Percentiles rank a stretch among this genome's conserved stretches.
Evolutionary conservation across 2,888 invertebrate genomes (phyloP).

Genomic region (Ectemnius cavifrons): DNA sequence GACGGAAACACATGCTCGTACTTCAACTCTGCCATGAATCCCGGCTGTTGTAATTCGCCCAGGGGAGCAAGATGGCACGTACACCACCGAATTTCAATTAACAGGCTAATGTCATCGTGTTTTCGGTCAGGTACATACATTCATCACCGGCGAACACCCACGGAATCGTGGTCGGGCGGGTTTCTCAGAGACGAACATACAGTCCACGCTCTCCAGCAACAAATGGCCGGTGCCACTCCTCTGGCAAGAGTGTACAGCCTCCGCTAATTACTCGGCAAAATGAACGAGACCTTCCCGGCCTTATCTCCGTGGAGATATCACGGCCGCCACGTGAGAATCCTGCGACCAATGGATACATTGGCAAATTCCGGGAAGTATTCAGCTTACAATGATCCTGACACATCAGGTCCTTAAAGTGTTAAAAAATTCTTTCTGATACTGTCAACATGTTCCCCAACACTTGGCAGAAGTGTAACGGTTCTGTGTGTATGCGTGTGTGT

Average conservation of each 20-base stretch:
- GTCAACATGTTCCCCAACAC: too few relatives aligned
- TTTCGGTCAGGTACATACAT: slow-evolving; percentile 21
- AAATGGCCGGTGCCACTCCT: slow-evolving; percentile 57
- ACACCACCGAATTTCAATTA: slow-evolving; percentile 29
- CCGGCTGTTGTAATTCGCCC: too few relatives aligned
- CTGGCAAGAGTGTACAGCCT: slow-evolving; percentile 53
- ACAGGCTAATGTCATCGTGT: slow-evolving; percentile 28
- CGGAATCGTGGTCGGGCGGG: slow-evolving; percentile 13
- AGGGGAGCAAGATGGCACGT: not conserved
- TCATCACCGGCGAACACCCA: slow-evolving; percentile 34
- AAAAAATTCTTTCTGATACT: too few relatives aligned
- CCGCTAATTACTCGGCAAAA: slow-evolving; percentile 59
- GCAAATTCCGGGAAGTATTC: not conserved
- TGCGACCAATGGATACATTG: slow-evolving; percentile 37
- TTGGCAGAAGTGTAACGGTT: too few relatives aligned
- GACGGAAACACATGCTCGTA: too few relatives aligned
- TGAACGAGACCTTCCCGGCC: slow-evolving; percentile 50
- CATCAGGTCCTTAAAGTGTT: too few relatives aligned
- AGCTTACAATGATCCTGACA: too few relatives aligned
- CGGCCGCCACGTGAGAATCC: slow-evolving; percentile 21
- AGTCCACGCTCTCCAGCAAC: slow-evolving; percentile 34
- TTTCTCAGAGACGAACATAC: slow-evolving; percentile 12
- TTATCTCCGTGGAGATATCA: slow-evolving; percentile 50
- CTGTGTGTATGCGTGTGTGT: too few relatives aligned
- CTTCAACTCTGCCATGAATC: too few relatives aligned